phyloP scores from a whole-genome alignment of 2,113 vertebrate species.

The Dicerorhinus sumatrensis region DNA sequence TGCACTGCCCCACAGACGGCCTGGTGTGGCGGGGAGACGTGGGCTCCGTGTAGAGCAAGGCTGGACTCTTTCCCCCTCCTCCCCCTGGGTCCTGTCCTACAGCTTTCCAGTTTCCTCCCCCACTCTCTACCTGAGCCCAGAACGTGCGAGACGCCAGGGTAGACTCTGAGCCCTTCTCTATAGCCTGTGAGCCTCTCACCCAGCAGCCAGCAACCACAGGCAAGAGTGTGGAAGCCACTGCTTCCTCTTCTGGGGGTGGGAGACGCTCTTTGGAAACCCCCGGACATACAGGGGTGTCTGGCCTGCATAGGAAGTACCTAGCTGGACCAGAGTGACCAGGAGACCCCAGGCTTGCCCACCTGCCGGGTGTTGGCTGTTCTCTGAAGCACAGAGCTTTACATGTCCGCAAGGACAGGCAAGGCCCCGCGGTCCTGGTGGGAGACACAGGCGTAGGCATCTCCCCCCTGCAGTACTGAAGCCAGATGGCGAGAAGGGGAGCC shows the following conservation, averaged over 20 bases:
- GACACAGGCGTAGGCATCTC: background rate
- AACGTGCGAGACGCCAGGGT: background rate
- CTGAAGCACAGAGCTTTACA: background rate
- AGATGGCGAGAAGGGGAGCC: background rate
- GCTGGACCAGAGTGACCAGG: background rate
- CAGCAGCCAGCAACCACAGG: background rate
- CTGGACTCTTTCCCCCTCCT: background rate
- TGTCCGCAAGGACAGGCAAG: background rate
- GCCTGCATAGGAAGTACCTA: background rate
- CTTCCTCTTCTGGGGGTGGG: constrained; percentile 61
- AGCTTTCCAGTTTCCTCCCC: background rate
- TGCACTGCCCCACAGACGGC: background rate
- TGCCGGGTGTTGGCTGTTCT: background rate
- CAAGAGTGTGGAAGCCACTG: background rate
- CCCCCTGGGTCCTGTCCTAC: background rate
- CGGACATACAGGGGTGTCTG: background rate
- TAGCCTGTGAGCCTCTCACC: background rate
- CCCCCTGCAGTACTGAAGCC: background rate
- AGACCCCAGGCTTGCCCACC: fast-evolving
- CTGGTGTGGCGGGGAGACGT: fast-evolving
- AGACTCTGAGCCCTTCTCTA: background rate
- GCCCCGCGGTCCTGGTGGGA: background rate
- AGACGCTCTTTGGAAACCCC: constrained; percentile 59
- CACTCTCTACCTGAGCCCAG: background rate
- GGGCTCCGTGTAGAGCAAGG: fast-evolving